phyloP scores from a whole-genome alignment of 1,140 invertebrate species.

The Procambarus clarkii region DNA sequence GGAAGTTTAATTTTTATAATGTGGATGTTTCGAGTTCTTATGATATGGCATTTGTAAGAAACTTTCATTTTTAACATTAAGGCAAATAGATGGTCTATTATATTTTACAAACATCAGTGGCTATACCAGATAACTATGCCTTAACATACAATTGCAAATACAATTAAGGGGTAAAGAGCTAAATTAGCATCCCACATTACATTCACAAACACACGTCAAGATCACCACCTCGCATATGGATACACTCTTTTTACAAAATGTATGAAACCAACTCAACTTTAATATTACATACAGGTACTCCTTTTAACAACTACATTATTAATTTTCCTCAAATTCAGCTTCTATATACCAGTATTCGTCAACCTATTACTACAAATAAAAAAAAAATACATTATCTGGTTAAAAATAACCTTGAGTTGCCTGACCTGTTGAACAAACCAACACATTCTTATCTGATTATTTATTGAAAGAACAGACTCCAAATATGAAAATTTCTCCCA shows the following conservation, averaged over 20 bases:
- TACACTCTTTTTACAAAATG: slow-evolving; percentile 19
- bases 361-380: not conserved
- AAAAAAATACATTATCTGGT: slow-evolving; percentile 18
- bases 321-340: not conserved
- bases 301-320: slow-evolving; percentile 14
- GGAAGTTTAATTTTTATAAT: slow-evolving; percentile 11
- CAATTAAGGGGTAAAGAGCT: not conserved
- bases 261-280: slow-evolving; percentile 28
- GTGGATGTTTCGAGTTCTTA: slow-evolving; percentile 1
- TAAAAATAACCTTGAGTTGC: not conserved
- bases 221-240: not conserved
- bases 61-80: not conserved
- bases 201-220: slow-evolving; percentile 5
- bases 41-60: not conserved
- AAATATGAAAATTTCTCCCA: slow-evolving; percentile 5
- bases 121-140: not conserved
- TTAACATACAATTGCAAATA: not conserved
- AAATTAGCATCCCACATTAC: not conserved
- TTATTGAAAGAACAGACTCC: not conserved
- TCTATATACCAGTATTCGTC: not conserved
- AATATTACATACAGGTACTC: slow-evolving; percentile 18
- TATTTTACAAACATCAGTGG: not conserved
- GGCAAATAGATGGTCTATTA: not conserved
- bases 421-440: not conserved
- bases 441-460: too few relatives aligned